phyloP scores from a whole-genome alignment of 2,888 invertebrate species.

The Ommatoiulus sabulosus region DNA sequence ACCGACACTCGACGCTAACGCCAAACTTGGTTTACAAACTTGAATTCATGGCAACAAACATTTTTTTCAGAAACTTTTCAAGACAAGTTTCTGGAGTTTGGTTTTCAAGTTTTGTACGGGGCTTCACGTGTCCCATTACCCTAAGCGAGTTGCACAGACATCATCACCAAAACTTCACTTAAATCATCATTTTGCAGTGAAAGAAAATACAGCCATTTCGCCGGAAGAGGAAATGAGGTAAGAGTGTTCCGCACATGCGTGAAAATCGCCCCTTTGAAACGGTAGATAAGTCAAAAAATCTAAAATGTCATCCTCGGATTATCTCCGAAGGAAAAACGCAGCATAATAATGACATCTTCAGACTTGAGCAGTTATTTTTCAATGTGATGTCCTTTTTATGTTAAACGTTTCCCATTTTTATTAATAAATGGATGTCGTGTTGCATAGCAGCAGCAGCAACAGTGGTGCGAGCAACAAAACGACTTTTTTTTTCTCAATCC shows the following conservation, averaged over 20 bases:
- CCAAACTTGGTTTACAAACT: too few species aligned
- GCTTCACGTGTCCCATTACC: too few species aligned
- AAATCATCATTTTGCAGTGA: too few species aligned
- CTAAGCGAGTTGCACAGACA: too few species aligned
- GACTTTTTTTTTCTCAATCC: background rate
- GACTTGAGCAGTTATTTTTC: background rate
- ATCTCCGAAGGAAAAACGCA: background rate
- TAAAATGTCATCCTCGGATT: background rate
- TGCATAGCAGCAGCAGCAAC: background rate
- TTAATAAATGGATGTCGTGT: conserved; percentile 1
- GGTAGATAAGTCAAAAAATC: background rate
- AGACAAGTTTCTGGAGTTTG: too few species aligned
- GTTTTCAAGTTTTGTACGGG: too few species aligned
- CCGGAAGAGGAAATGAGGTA: too few species aligned
- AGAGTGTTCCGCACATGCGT: background rate
- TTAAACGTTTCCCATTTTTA: conserved; percentile 1
- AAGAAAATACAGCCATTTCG: too few species aligned
- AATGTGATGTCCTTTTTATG: background rate
- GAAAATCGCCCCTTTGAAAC: background rate
- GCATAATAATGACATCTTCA: background rate
- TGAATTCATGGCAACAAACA: too few species aligned
- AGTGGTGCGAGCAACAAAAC: background rate
- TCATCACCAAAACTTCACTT: too few species aligned
- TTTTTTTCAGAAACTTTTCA: too few species aligned
- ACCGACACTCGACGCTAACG: too few species aligned